phyloP scores from a whole-genome alignment of 2,113 vertebrate genomes.

The Hemibagrus wyckioides region DNA sequence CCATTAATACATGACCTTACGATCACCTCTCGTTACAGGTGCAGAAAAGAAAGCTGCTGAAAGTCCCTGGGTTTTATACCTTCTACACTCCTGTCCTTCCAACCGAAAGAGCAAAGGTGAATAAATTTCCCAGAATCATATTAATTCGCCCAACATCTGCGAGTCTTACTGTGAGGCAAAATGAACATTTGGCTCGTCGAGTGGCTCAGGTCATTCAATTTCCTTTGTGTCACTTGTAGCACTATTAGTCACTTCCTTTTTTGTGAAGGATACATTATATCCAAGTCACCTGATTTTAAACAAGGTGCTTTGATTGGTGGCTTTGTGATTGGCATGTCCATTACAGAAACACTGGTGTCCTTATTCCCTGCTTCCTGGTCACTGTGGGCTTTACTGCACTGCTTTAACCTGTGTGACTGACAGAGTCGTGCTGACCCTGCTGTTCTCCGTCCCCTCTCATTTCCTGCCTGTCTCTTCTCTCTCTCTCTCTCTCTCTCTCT shows the following conservation, averaged over 20 bases:
- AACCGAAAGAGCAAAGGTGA: slow-evolving; percentile 61
- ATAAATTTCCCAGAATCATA: slow-evolving; percentile 38
- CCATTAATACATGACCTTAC: slow-evolving; percentile 1
- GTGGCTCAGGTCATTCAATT: slow-evolving; percentile 73
- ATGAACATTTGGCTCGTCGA: slow-evolving; percentile 60
- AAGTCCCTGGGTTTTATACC: slow-evolving; percentile 66
- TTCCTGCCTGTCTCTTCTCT: slow-evolving; percentile 53
- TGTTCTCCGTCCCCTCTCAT: slow-evolving; percentile 19
- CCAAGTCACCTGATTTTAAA: slow-evolving; percentile 69
- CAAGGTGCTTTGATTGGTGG: slow-evolving; percentile 63
- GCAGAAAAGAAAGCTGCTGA: slow-evolving; percentile 59
- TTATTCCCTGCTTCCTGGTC: slow-evolving; percentile 63
- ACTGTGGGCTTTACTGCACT: slow-evolving; percentile 10
- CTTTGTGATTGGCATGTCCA: slow-evolving; percentile 74
- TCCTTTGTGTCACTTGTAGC: slow-evolving; percentile 69
- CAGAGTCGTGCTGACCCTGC: slow-evolving; percentile 54
- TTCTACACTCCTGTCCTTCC: slow-evolving; percentile 58
- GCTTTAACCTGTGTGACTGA: slow-evolving; percentile 61
- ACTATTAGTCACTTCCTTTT: slow-evolving; percentile 61
- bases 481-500: slow-evolving; percentile 36
- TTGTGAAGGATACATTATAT: slow-evolving; percentile 62
- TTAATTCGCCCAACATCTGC: slow-evolving; percentile 33
- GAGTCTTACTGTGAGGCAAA: slow-evolving; percentile 17
- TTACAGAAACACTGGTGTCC: slow-evolving; percentile 67
- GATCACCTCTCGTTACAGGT: slow-evolving; percentile 54